Evolutionary conservation across 2,888 invertebrate genomes (phyloP), one percentile per base, ranked within the genome.

Genomic region (Phortica okadai): DNA sequence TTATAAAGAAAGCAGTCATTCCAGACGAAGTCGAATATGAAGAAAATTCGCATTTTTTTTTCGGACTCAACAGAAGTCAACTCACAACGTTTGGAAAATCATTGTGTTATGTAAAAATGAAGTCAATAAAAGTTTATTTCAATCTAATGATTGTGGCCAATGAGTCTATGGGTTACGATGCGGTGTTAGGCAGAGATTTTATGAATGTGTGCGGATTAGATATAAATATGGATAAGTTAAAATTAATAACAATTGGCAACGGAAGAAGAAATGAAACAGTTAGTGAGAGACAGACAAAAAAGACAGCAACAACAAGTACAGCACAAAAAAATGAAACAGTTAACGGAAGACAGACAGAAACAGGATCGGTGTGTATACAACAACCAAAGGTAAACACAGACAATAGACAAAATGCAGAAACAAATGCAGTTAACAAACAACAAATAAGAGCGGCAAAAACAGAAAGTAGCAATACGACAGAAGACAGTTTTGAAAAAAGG

Each of bases 141-240:
- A 5, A 44, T 16, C 1, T 67, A 45, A 6, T 67, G 1, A 11
- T 67, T 6, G 67, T 67, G 7, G 7, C n/a, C 14, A 16, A 64
- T 64, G 50, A 74, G 33, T 64, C 64, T 33, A 74, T 64, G 64
- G 45, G 64, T 16, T 45, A 74, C 50, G n/a, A 74, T 59, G 54
- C 33, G 6, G 74, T 64, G 10, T 5, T 74, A 25, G 64, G 74
- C 21, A 74, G 74, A 74, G 33, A 66, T 62, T 54, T 64, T 14
- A 64, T 74, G 74, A 14, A n/a, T 6, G 45, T 44, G 21, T 45
- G 64, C 14, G 14, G 11, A 11, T 56, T n/a, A 56, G n/a, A 56
- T 1, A 56, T 56, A n/a, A 56, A 56, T 50, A 50, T 50, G 50
- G 11, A 50, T 50, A 50, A 10, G 14, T 56, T 56, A 56, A 6